Base-by-base conservation (phyloP, 1,140 invertebrate species). In the Cryptotermes secundus region DNA sequence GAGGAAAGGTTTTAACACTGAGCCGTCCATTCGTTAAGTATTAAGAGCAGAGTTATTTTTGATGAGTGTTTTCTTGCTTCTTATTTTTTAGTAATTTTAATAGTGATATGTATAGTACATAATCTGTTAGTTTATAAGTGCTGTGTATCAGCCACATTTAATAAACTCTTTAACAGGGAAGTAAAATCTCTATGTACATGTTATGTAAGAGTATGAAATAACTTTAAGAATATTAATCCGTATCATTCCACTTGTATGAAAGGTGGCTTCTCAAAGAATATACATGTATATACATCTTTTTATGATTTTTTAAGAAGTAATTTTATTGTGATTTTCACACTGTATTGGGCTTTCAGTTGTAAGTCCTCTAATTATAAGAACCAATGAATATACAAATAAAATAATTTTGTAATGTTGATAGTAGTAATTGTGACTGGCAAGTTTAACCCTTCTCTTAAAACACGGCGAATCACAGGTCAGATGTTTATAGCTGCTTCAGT, bases 211-310 rank as follows among this genome's bases (percentile, higher is more conserved):
- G 59, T 31, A 72, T 4, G 16, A 14, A 9, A 31, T 31, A 72
- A n/a, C 31, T 72, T 26, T 72, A 31, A n/a, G n/a, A n/a, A 26
- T n/a, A 31, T 72, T 26, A 14, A n/a, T 31, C 12, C 3, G n/a
- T 31, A 72, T 72, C 59, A 72, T 72, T 72, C 59, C 59, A 72
- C 45, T 72, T 72, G 59, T 72, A 72, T 26, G 59, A 72, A 72
- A 16, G 26, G 14, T n/a, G 31, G 26, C 59, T 31, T 72, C 31
- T 72, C 0, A 24, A 72, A 72, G 26, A 65, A 72, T 31, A 16
- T 31, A 72, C 10, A 72, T 59, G 24, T 42, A 42, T n/a, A n/a
- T n/a, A n/a, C 16, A 59, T 72, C n/a, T 72, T 72, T 72, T 72
- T 72, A 31, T n/a, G 10, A 72, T 4, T 59, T 16, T n/a, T 72